Percentiles rank a stretch among this genome's conserved stretches.
Conservation (phyloP, 2,797 vertebrate species). For the Enteromius fasciolatus region DNA sequence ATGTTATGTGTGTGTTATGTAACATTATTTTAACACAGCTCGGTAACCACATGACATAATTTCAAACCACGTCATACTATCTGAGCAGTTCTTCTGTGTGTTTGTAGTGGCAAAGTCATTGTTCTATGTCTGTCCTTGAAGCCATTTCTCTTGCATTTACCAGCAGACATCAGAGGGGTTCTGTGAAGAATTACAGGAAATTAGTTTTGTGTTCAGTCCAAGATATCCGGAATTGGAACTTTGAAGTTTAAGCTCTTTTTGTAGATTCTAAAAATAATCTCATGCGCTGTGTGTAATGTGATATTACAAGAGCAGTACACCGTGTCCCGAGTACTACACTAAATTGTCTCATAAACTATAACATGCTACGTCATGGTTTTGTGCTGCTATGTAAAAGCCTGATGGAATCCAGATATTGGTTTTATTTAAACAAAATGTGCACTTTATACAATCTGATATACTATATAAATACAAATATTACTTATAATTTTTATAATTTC, state of each 20-base stretch:
- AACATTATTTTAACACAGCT: not conserved
- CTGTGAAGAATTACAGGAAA: constrained; percentile 30
- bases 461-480: not conserved
- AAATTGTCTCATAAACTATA: no score
- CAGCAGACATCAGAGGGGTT: constrained; percentile 5
- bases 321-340: not conserved
- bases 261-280: not conserved
- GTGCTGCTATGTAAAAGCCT: no score
- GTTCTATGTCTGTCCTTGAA: not conserved
- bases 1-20: not conserved
- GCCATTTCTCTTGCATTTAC: constrained; percentile 17
- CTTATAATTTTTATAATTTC: not conserved
- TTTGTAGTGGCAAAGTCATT: not conserved
- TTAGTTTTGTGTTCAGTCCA: not conserved
- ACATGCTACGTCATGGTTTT: no score
- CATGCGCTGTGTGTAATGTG: not conserved
- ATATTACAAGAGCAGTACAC: not conserved
- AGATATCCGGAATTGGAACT: not conserved
- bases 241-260: constrained; percentile 18
- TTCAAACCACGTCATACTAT: not conserved
- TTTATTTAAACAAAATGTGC: not conserved
- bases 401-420: not conserved
- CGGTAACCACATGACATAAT: not conserved
- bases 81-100: constrained; percentile 2
- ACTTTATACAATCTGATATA: not conserved